Base-by-base conservation (phyloP, 2,797 vertebrate genomes). In the Galago senegalensis region DNA sequence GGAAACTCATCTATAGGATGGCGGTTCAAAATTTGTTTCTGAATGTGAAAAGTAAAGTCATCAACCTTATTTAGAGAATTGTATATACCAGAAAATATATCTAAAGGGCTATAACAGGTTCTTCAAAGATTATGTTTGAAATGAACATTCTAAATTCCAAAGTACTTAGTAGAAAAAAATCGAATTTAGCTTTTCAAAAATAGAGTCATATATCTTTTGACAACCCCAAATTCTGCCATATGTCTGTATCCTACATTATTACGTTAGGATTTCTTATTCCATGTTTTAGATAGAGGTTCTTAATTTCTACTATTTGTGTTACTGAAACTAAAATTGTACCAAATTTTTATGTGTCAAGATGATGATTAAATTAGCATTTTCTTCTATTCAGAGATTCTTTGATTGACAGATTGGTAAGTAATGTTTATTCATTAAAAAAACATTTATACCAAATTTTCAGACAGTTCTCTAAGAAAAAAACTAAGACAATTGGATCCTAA, bases 391-490 rank as follows among this genome's bases (percentile, higher is more conserved):
- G 89, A 75, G 31, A 82, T 85, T 43, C 4, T 82, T 95, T 95
- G 93, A 97, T 46, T 88, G 96, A 83, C n/a, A 96, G 63, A 60
- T 37, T 77, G 87, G 77, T 86, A 87, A 91, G 10, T 31, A 84
- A 91, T 87, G 56, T 93, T 91, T 95, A 83, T 84, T 97, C 73
- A 95, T 94, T 89, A 65, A 70, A 87, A 92, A 93, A 16, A 34
- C 7, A 70, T 34, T 91, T 87, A 77, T 21, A 82, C 49, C 58
- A 77, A 87, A 83, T 70, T 90, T 95, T 58, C 12, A 89, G 60
- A 77, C 49, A 58, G 67, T 53, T 46, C 13, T n/a, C 18, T 34
- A 69, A 83, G 75, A 34, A 13, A 56, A 58, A 60, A 56, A 49
- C 14, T 23, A 23, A 21, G 46, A n/a, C n/a, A 60, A 46, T 25